Base-by-base conservation (phyloP, 2,113 vertebrate species). In the Pantherophis guttatus region DNA sequence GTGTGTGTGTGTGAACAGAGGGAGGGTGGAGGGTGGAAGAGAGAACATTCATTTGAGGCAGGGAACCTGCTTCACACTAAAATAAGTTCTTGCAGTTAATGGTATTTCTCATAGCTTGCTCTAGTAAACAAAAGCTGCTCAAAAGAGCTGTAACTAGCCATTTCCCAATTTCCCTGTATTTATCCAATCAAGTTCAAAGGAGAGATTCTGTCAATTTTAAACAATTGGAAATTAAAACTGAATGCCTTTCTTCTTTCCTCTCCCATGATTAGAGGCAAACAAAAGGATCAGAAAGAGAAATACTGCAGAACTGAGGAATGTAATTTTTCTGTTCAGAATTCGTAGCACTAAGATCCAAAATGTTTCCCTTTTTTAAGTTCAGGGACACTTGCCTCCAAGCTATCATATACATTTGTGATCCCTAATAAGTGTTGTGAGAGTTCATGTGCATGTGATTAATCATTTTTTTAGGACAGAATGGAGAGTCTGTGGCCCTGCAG, bases 361-460 rank as follows among this genome's bases (percentile, higher is more conserved):
- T 88, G 11, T 65, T 52, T 21, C 39, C 9, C 0, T 44, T 44
- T 19, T 21, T n/a, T 0, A 87, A 92, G 54, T n/a, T 15, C 33
- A 86, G 8, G 8, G 5, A 26, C 15, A 48, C 8, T 33, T 1
- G 17, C 1, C 26, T 39, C 23, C 4, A 24, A 53, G 44, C 23
- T 15, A 17, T 33, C 39, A n/a, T 52, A n/a, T 70, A 55, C 10
- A 0, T 1, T 33, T 88, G 12, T 88, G n/a, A 13, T 39, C 8
- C 52, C 96, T 95, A 96, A 92, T 91, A 89, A 57, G 33, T 94
- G 24, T 94, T 95, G 94, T 95, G 93, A 93, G 93, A 93, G 91
- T 55, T 89, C 85, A 95, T 93, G 62, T 81, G 48, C 29, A 91
- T 50, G 87, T 24, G 1, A 0, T 52, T 65, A n/a, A 70, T 70